A percentile compares a stretch with the other conserved stretches of the same genome.
These are phyloP conservation scores for Lithophane leautieri DNA, from an alignment of 2,888 invertebrate genomes.

Conservation along the genomic window DNA sequence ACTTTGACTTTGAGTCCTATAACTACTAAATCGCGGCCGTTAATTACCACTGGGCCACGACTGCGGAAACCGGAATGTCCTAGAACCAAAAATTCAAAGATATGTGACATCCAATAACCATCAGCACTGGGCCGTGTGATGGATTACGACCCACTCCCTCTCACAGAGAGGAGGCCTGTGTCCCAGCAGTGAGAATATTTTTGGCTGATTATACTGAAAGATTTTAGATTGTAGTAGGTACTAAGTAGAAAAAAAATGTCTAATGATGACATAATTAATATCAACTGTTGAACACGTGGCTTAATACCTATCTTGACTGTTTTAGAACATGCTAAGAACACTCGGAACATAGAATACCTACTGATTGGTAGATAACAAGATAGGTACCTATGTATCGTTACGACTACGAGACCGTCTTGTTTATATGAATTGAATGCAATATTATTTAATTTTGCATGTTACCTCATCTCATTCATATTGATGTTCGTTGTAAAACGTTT, in stretches of 20 bases:
- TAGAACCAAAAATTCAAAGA: too few species aligned
- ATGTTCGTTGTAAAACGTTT: slow-evolving; percentile 16
- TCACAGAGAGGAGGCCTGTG: too few species aligned
- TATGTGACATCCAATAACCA: too few species aligned
- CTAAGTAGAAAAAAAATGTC: background rate
- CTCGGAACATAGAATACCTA: slow-evolving; percentile 18
- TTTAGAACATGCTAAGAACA: slow-evolving; percentile 27
- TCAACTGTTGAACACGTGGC: slow-evolving; percentile 19
- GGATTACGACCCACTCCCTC: too few species aligned
- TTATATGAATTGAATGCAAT: slow-evolving; percentile 25
- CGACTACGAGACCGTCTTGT: slow-evolving; percentile 18
- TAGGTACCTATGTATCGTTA: background rate
- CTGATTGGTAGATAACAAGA: background rate
- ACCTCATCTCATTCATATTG: slow-evolving; percentile 41
- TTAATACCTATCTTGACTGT: slow-evolving; percentile 7
- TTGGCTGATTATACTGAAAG: background rate
- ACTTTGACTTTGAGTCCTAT: too few species aligned
- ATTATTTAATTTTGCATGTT: slow-evolving; percentile 21
- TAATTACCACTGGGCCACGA: too few species aligned
- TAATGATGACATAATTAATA: slow-evolving; percentile 10
- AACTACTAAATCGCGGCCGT: too few species aligned
- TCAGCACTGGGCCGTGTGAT: too few species aligned
- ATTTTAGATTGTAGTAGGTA: background rate
- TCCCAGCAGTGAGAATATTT: too few species aligned
- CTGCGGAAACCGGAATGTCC: too few species aligned